Conservation (phyloP, 2,888 invertebrate species). For the Eugnorisma glareosa region DNA sequence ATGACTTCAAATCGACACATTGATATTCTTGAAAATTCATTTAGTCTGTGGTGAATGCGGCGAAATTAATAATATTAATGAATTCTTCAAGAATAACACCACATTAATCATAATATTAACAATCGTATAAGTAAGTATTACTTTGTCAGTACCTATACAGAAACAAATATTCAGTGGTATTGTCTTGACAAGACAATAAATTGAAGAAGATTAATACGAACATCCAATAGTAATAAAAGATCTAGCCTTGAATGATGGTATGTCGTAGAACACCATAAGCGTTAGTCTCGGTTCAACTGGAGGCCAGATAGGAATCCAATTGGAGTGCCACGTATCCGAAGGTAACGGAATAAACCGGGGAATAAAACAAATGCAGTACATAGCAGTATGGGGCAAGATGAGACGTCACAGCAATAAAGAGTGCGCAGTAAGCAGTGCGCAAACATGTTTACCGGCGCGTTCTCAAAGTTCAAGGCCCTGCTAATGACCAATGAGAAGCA, state of each 20-base stretch:
- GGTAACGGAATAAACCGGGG: conserved; percentile 79
- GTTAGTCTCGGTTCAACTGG: conserved; percentile 61
- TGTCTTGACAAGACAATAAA: conserved; percentile 44
- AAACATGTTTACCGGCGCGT: conserved; percentile 88
- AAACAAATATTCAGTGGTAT: conserved; percentile 17
- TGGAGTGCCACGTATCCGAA: conserved; percentile 73
- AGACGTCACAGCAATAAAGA: conserved; percentile 83
- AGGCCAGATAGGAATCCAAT: conserved; percentile 65
- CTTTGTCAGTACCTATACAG: conserved; percentile 12
- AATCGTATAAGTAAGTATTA: conserved; percentile 3
- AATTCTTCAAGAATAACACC: conserved; percentile 15
- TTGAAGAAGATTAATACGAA: conserved; percentile 46
- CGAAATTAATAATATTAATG: conserved; percentile 5
- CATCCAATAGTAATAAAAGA: conserved; percentile 57
- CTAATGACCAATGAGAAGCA: conserved; percentile 79
- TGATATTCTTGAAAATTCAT: conserved; percentile 13
- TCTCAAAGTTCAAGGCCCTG: conserved; percentile 88
- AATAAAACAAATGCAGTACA: conserved; percentile 71
- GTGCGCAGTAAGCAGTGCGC: conserved; percentile 85
- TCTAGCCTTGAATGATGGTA: conserved; percentile 59
- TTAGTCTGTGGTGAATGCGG: not conserved
- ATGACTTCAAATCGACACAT: conserved; percentile 10
- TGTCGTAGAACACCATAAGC: conserved; percentile 64
- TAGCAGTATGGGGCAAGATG: conserved; percentile 69
- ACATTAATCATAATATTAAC: conserved; percentile 28